Conservation (phyloP, 2,888 invertebrate species). For the Nomada goodeniana region DNA sequence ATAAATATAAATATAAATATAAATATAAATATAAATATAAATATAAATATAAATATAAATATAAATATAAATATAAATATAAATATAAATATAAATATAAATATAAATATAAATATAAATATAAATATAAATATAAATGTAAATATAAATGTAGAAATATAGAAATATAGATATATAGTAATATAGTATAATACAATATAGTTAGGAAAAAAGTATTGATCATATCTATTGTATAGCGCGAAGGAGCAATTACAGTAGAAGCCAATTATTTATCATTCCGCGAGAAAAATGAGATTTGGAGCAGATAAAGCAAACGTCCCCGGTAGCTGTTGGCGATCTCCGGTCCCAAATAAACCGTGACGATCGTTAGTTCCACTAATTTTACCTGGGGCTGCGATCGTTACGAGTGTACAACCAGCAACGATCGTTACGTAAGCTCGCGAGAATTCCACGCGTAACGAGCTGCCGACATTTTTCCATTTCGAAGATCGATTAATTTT, state of each 20-base stretch:
- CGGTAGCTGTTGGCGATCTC: slow-evolving; percentile 26
- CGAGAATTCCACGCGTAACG: slow-evolving; percentile 14
- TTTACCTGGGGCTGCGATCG: slow-evolving; percentile 5
- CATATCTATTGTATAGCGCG: no score
- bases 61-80: no score
- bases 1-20: no score
- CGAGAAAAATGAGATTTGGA: slow-evolving; percentile 24
- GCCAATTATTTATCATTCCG: neutral
- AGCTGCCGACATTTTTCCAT: slow-evolving; percentile 18
- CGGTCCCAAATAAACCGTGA: slow-evolving; percentile 21
- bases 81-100: no score
- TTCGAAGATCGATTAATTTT: slow-evolving; percentile 36
- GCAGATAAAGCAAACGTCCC: slow-evolving; percentile 29
- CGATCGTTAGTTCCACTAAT: slow-evolving; percentile 33
- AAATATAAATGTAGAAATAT: no score
- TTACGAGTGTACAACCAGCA: neutral
- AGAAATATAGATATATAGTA: no score
- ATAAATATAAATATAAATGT: no score
- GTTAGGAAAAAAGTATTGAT: no score
- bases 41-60: no score
- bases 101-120: no score
- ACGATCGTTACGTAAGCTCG: slow-evolving; percentile 13
- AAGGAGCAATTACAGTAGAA: neutral
- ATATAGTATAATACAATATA: no score
- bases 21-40: no score